phyloP scores from a whole-genome alignment of 2,888 invertebrate species.

The Cinara cedri region DNA sequence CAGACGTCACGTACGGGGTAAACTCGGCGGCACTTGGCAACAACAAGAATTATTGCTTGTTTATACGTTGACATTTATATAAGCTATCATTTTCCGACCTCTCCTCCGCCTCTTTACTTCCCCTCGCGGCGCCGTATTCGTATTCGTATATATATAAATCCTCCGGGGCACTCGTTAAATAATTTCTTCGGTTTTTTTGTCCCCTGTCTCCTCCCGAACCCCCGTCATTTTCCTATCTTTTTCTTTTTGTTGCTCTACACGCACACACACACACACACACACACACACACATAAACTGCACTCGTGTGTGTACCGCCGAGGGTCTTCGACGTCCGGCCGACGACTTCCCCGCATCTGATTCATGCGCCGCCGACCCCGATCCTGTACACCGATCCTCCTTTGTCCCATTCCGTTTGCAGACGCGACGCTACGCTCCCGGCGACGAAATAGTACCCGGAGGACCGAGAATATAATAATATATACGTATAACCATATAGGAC shows the following conservation, averaged over 20 bases:
- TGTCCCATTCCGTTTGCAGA: not conserved
- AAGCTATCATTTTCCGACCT: conserved; percentile 54
- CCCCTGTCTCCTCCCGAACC: not conserved
- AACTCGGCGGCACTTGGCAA: conserved; percentile 37
- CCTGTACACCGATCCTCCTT: too few relatives aligned
- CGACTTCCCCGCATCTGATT: too few relatives aligned
- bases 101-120: not conserved
- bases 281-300: too few relatives aligned
- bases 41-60: conserved; percentile 55
- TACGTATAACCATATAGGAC: too few relatives aligned
- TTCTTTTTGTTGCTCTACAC: not conserved
- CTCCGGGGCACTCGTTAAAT: conserved; percentile 55
- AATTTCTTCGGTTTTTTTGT: conserved; percentile 45
- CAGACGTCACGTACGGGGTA: not conserved
- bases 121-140: too few relatives aligned
- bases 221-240: not conserved
- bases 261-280: not conserved
- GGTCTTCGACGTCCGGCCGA: too few relatives aligned
- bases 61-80: conserved; percentile 56
- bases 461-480: too few relatives aligned
- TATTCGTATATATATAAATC: conserved; percentile 27
- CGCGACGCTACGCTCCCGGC: conserved; percentile 20
- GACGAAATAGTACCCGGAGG: conserved; percentile 39
- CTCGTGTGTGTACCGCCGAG: too few relatives aligned
- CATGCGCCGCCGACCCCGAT: too few relatives aligned